Percentiles rank a stretch among this genome's conserved stretches.
Evolutionary conservation across 2,113 vertebrate species (phyloP).

Genomic region (Ochotona princeps): DNA sequence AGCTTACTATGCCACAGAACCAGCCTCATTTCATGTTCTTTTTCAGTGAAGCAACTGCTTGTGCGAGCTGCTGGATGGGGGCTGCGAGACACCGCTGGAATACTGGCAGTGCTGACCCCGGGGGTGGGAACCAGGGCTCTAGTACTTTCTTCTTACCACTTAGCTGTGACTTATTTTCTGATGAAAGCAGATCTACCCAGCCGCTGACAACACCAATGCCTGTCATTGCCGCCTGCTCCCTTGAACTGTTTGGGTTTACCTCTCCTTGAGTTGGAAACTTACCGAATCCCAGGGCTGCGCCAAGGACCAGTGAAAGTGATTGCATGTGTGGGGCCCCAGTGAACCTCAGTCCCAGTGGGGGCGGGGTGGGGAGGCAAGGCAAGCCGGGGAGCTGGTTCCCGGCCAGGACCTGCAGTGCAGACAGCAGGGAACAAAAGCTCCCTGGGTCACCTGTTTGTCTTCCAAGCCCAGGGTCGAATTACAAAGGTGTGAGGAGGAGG

Average conservation of each 20-base stretch:
- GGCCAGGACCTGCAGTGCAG: not conserved
- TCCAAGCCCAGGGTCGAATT: constrained; percentile 19
- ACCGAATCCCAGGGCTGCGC: not conserved
- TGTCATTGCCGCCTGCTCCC: not conserved
- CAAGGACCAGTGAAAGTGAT: not conserved
- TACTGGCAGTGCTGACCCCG: too few relatives aligned
- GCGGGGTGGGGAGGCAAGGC: constrained; percentile 44
- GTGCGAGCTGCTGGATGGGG: not conserved
- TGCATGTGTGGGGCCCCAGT: not conserved
- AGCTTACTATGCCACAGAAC: too few relatives aligned
- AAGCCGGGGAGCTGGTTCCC: not conserved
- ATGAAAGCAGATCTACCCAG: too few relatives aligned
- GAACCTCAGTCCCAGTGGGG: too few relatives aligned
- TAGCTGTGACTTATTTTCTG: constrained; percentile 16
- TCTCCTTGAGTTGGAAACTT: not conserved
- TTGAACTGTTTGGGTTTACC: not conserved
- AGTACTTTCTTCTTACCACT: not conserved
- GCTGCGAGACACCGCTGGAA: too few relatives aligned
- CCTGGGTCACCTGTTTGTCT: constrained; percentile 39
- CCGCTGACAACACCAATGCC: too few relatives aligned
- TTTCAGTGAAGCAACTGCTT: not conserved
- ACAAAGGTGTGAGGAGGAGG: constrained; percentile 12
- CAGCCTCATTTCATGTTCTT: too few relatives aligned
- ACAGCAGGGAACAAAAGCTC: not conserved
- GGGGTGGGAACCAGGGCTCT: not conserved